Evolutionary conservation across 2,113 vertebrate species (phyloP).

Genomic region (Nesospiza acunhae): DNA sequence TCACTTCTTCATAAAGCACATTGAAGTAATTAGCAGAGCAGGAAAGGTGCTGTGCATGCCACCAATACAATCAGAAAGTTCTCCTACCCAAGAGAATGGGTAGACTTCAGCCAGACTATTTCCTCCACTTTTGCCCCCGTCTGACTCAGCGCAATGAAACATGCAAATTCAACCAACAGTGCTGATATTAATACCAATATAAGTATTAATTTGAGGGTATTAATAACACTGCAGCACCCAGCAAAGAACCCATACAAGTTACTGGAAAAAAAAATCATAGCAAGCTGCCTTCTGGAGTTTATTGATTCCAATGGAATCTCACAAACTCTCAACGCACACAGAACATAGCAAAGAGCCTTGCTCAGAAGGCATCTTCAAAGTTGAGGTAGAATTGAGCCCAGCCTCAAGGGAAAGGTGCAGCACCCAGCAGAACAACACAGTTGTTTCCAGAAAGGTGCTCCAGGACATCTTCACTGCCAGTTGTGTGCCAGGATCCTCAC

Average conservation of each 20-base stretch:
- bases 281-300: not conserved
- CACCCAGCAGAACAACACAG: not conserved
- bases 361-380: not conserved
- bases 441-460: not conserved
- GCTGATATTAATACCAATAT: not conserved
- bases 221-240: not conserved
- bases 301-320: not conserved
- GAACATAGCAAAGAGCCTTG: not conserved
- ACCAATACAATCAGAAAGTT: not conserved
- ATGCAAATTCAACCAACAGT: not conserved
- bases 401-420: not conserved
- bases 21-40: not conserved
- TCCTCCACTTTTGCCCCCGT: not conserved
- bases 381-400: not conserved
- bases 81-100: not conserved
- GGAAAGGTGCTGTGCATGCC: not conserved
- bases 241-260: not conserved
- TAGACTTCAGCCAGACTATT: not conserved
- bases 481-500: not conserved
- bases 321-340: not conserved
- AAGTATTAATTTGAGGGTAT: not conserved
- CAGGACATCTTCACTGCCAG: not conserved
- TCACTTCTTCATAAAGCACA: not conserved
- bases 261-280: not conserved
- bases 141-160: not conserved